Evolutionary conservation across 2,888 invertebrate genomes (phyloP).

Genomic region (Chaetogeoica ovagalla): DNA sequence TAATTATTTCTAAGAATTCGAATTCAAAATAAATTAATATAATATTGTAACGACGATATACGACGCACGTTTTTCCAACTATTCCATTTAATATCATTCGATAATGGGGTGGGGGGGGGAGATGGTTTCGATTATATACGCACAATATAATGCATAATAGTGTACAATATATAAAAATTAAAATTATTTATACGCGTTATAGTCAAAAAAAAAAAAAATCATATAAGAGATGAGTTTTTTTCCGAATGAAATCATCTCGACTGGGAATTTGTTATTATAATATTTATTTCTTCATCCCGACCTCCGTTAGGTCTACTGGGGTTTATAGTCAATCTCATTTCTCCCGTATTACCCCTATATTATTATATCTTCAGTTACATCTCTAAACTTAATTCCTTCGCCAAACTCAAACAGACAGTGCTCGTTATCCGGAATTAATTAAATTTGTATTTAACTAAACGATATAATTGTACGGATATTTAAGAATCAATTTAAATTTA

Average conservation of each 20-base stretch:
- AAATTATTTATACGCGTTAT: too few relatives aligned
- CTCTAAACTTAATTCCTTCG: constrained; percentile 24
- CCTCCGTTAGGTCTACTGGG: neutral
- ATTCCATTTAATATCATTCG: too few relatives aligned
- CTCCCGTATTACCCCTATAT: neutral
- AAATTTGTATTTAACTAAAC: neutral
- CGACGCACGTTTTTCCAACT: too few relatives aligned
- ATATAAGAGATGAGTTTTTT: too few relatives aligned
- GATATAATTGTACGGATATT: neutral
- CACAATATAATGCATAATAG: too few relatives aligned
- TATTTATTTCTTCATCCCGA: constrained; percentile 3
- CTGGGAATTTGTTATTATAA: neutral
- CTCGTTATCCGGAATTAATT: constrained; percentile 44
- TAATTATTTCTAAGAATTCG: too few relatives aligned
- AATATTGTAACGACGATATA: too few relatives aligned
- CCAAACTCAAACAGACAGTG: constrained; percentile 14
- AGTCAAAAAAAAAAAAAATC: too few relatives aligned
- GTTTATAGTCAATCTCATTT: constrained; percentile 16
- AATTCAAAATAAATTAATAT: too few relatives aligned
- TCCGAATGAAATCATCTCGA: neutral
- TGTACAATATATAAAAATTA: too few relatives aligned
- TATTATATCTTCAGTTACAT: constrained; percentile 30
- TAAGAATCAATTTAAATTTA: constrained; percentile 16
- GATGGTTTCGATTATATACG: too few relatives aligned
- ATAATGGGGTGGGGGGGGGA: too few relatives aligned